These are phyloP conservation scores for Malthinus seriepunctatus DNA, from an alignment of 2,888 invertebrate species.

Conservation along the genomic window DNA sequence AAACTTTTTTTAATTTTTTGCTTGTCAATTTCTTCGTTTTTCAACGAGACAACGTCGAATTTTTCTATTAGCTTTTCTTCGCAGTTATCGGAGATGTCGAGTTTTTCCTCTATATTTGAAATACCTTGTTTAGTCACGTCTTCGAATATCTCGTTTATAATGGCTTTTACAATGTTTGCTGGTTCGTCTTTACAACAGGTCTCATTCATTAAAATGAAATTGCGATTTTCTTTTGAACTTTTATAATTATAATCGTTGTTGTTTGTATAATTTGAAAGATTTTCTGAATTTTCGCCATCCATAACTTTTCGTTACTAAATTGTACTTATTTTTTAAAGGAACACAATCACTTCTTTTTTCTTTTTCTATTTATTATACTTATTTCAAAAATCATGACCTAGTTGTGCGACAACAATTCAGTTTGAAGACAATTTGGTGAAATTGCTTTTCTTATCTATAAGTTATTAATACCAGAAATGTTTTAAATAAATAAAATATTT, in stretches of 20 bases:
- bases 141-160: conserved; percentile 7
- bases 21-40: not conserved
- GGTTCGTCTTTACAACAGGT: not conserved
- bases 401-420: not conserved
- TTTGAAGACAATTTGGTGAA: not conserved
- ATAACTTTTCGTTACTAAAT: not conserved
- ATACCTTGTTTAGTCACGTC: not conserved
- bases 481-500: conserved; percentile 5
- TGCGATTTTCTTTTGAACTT: not conserved
- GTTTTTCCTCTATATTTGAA: not conserved
- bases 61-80: not conserved
- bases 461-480: conserved; percentile 1
- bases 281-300: not conserved
- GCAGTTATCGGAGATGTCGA: not conserved
- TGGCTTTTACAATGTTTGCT: not conserved
- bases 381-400: conserved; percentile 4
- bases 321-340: not conserved
- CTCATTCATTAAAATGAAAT: not conserved
- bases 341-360: not conserved
- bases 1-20: conserved; percentile 4
- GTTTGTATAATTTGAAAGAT: not conserved
- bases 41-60: not conserved
- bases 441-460: conserved; percentile 5
- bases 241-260: too few relatives aligned
- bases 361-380: not conserved